These are phyloP conservation scores for Sylvietta virens DNA, from an alignment of 2,113 vertebrate species.

Conservation along the genomic window DNA sequence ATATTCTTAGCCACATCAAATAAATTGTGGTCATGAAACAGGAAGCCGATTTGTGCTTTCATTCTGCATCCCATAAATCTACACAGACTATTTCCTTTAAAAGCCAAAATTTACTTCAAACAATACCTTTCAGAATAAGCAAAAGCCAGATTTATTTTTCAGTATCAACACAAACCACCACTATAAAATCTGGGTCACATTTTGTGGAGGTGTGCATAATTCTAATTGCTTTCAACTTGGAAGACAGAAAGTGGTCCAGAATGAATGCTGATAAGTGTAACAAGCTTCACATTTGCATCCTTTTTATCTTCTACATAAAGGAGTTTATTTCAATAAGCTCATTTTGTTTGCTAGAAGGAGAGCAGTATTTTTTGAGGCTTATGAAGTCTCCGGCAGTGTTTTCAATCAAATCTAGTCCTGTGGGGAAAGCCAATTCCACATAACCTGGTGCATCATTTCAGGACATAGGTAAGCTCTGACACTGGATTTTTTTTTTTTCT, in stretches of 20 bases:
- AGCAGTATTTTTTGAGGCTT: neutral
- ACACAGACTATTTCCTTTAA: neutral
- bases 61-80: neutral
- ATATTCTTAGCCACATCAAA: neutral
- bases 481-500: neutral
- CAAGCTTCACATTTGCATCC: slow-evolving; percentile 36
- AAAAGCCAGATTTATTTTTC: neutral
- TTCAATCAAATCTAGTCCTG: neutral
- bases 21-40: neutral
- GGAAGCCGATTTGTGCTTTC: neutral
- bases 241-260: slow-evolving; percentile 8
- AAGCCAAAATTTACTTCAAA: slow-evolving; percentile 9
- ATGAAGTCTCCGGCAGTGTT: neutral
- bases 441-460: neutral
- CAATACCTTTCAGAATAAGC: neutral
- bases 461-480: neutral
- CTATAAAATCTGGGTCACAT: slow-evolving; percentile 1
- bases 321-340: neutral
- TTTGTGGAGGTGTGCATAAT: slow-evolving; percentile 23
- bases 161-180: neutral
- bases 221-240: slow-evolving; percentile 13
- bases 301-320: slow-evolving; percentile 32
- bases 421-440: neutral
- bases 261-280: slow-evolving; percentile 23
- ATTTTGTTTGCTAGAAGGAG: slow-evolving; percentile 28